These are phyloP conservation scores for Papilio gigon DNA, from an alignment of 2,888 invertebrate genomes.

Conservation along the genomic window DNA sequence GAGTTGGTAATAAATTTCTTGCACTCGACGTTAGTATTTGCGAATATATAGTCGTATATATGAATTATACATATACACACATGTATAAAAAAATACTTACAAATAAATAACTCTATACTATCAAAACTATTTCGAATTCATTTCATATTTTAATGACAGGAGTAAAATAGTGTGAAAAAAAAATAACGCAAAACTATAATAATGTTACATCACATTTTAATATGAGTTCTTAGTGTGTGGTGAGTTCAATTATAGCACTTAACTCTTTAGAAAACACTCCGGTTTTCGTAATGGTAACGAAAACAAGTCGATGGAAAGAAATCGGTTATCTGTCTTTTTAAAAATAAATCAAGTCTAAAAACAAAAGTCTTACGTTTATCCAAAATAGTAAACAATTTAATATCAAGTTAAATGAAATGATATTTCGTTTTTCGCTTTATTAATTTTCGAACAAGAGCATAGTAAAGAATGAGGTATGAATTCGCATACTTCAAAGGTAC, in stretches of 20 bases:
- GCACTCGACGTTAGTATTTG: constrained; percentile 6
- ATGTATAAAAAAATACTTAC: neutral
- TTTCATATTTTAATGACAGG: too few relatives aligned
- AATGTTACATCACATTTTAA: neutral
- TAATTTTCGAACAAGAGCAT: neutral
- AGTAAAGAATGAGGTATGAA: neutral
- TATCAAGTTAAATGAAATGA: neutral
- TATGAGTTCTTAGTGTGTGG: neutral
- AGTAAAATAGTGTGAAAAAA: neutral
- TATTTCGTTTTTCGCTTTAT: neutral
- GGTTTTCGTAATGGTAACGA: neutral
- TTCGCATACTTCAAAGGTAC: too few relatives aligned
- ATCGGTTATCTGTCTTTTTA: neutral
- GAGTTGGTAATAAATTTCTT: constrained; percentile 34
- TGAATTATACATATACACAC: too few relatives aligned
- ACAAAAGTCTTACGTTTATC: too few relatives aligned
- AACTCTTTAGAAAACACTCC: neutral
- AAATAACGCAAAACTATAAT: neutral
- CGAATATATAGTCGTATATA: neutral
- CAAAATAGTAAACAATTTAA: neutral
- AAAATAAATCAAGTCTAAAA: neutral
- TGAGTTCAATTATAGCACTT: neutral
- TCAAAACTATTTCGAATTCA: neutral
- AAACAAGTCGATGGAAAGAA: neutral
- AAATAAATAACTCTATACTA: neutral